phyloP scores from a whole-genome alignment of 2,888 invertebrate genomes.

The Seladonia tumulorum region DNA sequence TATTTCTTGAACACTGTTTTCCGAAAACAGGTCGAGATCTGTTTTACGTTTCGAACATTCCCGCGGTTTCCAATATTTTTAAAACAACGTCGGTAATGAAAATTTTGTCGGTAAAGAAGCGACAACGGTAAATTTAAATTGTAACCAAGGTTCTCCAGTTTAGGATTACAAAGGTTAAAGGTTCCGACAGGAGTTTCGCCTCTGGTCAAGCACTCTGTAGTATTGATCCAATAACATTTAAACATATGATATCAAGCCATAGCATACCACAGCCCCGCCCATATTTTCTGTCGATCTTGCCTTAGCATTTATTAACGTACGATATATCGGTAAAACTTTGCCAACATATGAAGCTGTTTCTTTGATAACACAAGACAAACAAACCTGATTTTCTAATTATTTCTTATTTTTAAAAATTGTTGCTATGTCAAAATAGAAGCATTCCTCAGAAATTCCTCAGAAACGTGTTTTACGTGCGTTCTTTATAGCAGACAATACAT shows the following conservation, averaged over 20 bases:
- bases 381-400: neutral
- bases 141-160: neutral
- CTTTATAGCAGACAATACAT: neutral
- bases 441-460: neutral
- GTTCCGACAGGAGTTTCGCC: neutral
- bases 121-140: neutral
- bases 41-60: neutral
- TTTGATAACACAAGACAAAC: neutral
- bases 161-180: neutral
- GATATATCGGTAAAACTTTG: neutral
- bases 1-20: neutral
- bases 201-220: neutral
- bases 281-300: constrained; percentile 40
- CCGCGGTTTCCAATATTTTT: neutral
- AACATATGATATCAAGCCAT: constrained; percentile 23
- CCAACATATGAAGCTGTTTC: neutral
- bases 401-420: neutral
- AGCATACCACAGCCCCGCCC: constrained; percentile 62
- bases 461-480: no score
- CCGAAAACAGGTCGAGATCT: neutral
- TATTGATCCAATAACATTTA: constrained; percentile 58
- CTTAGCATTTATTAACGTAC: neutral
- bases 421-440: neutral
- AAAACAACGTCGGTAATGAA: neutral
- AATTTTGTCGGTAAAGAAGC: neutral